Percentiles rank a stretch among this genome's conserved stretches.
Conservation (phyloP, 2,113 vertebrate species). For the Hippocampus comes region DNA sequence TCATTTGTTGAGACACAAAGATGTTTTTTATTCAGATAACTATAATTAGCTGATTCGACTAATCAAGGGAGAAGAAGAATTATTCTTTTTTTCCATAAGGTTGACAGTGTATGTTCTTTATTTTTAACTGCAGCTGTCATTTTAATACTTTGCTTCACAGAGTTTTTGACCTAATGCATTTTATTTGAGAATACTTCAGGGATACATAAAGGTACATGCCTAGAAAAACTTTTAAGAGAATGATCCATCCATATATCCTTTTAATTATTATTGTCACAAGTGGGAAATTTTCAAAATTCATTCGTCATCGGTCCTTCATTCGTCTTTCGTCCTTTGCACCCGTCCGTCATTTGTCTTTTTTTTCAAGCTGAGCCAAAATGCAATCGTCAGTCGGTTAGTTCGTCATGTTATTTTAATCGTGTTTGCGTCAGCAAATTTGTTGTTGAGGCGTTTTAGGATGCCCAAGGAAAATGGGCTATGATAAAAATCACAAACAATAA, state of each 20-base stretch:
- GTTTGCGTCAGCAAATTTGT: too few relatives aligned
- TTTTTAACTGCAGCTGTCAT: conserved; percentile 7
- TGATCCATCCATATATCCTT: conserved; percentile 18
- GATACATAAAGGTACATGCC: conserved; percentile 19
- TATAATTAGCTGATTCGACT: not conserved
- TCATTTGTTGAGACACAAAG: not conserved
- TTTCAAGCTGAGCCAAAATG: too few relatives aligned
- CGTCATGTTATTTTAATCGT: too few relatives aligned
- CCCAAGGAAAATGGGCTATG: too few relatives aligned
- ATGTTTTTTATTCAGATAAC: not conserved
- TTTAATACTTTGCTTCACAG: conserved; percentile 33
- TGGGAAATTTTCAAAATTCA: too few relatives aligned
- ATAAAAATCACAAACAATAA: too few relatives aligned
- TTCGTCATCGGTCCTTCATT: too few relatives aligned
- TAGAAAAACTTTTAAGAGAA: conserved; percentile 22
- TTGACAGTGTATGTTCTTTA: conserved; percentile 13
- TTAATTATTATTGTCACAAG: not conserved
- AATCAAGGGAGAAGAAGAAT: not conserved
- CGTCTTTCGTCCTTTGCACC: too few relatives aligned
- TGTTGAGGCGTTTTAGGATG: too few relatives aligned
- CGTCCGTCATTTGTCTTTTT: too few relatives aligned
- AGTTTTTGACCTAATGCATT: conserved; percentile 31
- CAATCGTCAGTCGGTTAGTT: too few relatives aligned
- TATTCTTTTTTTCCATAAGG: not conserved
- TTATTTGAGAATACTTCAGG: conserved; percentile 5